Conservation (phyloP, 2,888 invertebrate genomes). For the Torymus tubicola region DNA sequence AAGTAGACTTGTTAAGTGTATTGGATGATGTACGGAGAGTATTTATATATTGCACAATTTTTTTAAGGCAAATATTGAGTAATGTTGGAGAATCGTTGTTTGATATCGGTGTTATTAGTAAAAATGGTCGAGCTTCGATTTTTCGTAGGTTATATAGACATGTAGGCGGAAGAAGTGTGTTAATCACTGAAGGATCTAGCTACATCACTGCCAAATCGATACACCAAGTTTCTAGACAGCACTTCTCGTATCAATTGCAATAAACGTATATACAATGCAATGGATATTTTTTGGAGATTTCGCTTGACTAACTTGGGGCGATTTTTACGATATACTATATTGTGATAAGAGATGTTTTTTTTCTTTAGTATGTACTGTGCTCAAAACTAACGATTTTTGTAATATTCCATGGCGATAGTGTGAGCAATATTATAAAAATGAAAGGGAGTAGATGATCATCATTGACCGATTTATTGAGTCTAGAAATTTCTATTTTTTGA, state of each 20-base stretch:
- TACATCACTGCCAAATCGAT: conserved; percentile 54
- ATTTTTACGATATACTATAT: conserved; percentile 43
- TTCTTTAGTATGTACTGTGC: conserved; percentile 30
- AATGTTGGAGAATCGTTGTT: conserved; percentile 18
- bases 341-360: conserved; percentile 50
- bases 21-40: not conserved
- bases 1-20: too few species aligned
- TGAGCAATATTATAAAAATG: conserved; percentile 15
- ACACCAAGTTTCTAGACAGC: conserved; percentile 19
- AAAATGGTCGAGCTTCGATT: conserved; percentile 25
- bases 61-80: conserved; percentile 12
- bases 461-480: conserved; percentile 39
- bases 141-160: too few species aligned
- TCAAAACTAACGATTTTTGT: conserved; percentile 45
- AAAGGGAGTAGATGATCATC: not conserved
- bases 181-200: conserved; percentile 43
- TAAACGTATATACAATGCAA: not conserved
- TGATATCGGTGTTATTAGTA: conserved; percentile 31
- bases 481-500: conserved; percentile 55
- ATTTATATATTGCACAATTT: conserved; percentile 40
- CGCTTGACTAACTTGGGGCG: conserved; percentile 32
- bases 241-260: conserved; percentile 12
- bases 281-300: conserved; percentile 25
- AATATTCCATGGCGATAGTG: conserved; percentile 42
- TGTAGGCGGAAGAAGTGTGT: not conserved